Evolutionary conservation across 2,797 vertebrate genomes (phyloP), one percentile per base, ranked within the genome.

Genomic region (Heteromormyrus szaboi): DNA sequence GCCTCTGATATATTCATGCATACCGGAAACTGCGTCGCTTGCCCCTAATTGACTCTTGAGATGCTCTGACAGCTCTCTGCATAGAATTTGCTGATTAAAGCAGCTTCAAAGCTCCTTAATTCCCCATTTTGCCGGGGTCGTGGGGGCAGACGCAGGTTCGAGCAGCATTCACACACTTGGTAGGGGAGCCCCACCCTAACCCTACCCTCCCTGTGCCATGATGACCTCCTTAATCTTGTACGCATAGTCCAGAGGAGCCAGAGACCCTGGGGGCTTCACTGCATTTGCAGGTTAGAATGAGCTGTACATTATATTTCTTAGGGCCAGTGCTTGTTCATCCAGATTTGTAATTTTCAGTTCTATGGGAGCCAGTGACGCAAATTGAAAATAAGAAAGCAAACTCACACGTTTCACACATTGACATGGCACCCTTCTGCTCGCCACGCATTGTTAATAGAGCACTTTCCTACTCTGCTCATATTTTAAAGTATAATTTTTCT

Each of bases 51-150:
- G 51, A 37, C 22, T 56, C 85, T 59, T 5, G 53, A 86, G 33
- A 86, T 48, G 44, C 29, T 44, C 29, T 33, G 29, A 86, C 33
- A 54, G 51, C 4, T 86, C 53, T 11, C 85, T 11, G 29, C 0
- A 3, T 89, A 90, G 86, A 90, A 88, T 91, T 90, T 59, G 25
- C 89, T 93, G 92, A 93, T 94, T 89, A 89, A 93, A 92, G 91
- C 91, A 88, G 29, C 37, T 86, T 59, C 33, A 41, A 12, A 62
- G 62, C 25, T 37, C 85, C 53, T n/a, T 12, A 86, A 62, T 56
- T 59, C 85, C 14, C 29, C n/a, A 12, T 59, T 59, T 33, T 86
- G 4, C 6, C 2, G 2, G 12, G 25, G 53, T 86, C 6, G 59
- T 4, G 25, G 25, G 50, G 48, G 46, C 19, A 50, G 81, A 84